Evolutionary conservation across 2,797 vertebrate species (phyloP).

Genomic region (Mus spretus): DNA sequence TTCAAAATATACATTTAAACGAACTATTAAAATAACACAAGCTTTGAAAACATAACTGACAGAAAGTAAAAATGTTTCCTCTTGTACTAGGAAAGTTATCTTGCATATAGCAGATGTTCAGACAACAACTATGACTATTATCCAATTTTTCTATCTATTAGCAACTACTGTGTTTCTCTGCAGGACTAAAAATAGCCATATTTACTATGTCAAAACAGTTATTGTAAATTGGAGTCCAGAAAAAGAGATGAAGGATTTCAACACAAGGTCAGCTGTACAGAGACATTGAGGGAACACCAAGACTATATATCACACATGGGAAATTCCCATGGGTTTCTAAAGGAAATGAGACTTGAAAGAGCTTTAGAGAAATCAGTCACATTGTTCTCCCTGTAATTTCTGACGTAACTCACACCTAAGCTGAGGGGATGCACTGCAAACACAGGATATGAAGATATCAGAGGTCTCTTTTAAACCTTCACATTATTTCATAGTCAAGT

Average conservation of each 20-base stretch:
- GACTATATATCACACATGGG: neutral
- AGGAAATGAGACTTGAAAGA: conserved; percentile 8
- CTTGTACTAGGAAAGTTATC: neutral
- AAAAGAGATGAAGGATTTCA: neutral
- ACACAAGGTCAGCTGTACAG: neutral
- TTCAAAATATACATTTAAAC: neutral
- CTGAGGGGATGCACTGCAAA: neutral
- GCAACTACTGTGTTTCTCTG: neutral
- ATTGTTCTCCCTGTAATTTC: neutral
- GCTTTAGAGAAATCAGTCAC: neutral
- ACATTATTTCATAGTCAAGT: conserved; percentile 31
- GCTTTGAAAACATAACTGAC: neutral
- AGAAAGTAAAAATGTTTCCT: neutral
- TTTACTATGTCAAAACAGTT: neutral
- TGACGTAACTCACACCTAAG: neutral
- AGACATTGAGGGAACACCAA: neutral
- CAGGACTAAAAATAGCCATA: neutral
- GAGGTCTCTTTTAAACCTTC: neutral
- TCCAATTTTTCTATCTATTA: neutral
- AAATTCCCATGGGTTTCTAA: neutral
- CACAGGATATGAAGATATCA: neutral
- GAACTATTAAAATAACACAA: neutral
- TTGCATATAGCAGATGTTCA: neutral
- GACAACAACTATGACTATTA: no score
- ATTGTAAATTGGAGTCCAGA: neutral